These are phyloP conservation scores for Phoeniculus purpureus DNA, from an alignment of 2,797 vertebrate genomes.

Conservation along the genomic window DNA sequence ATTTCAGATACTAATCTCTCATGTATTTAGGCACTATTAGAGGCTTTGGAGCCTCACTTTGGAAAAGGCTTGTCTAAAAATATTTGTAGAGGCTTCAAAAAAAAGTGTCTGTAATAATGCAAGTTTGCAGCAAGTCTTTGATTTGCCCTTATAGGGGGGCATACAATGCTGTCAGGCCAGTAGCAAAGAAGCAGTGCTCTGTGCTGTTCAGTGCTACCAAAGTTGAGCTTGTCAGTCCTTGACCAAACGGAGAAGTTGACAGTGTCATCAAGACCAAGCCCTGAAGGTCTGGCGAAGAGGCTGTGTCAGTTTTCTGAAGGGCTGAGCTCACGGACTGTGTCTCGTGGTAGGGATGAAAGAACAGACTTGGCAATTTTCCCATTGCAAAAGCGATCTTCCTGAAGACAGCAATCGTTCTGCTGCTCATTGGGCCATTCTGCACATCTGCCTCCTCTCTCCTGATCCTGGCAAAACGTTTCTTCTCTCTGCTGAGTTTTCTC, in stretches of 20 bases:
- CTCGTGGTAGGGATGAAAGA: rapidly evolving
- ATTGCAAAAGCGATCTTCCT: not conserved
- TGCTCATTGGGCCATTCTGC: not conserved
- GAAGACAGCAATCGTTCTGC: not conserved
- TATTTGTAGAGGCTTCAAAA: not conserved
- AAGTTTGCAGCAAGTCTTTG: not conserved
- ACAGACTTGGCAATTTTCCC: not conserved
- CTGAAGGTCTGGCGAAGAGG: not conserved
- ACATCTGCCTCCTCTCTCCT: not conserved
- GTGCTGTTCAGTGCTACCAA: rapidly evolving
- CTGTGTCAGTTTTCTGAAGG: not conserved
- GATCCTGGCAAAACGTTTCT: not conserved
- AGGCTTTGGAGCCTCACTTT: not conserved
- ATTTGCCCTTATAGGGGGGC: not conserved
- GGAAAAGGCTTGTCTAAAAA: not conserved
- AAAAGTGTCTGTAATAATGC: not conserved
- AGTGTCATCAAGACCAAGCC: not conserved
- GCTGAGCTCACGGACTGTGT: not conserved
- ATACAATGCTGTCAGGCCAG: not conserved
- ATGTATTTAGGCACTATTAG: not conserved
- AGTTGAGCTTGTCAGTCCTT: not conserved
- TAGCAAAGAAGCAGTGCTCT: not conserved
- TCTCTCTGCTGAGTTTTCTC: not conserved
- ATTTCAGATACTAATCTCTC: not conserved
- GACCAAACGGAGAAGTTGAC: not conserved